Percentiles rank a stretch among this genome's conserved stretches.
Evolutionary conservation across 2,888 invertebrate species (phyloP).

Genomic region (Mythimna albipuncta): DNA sequence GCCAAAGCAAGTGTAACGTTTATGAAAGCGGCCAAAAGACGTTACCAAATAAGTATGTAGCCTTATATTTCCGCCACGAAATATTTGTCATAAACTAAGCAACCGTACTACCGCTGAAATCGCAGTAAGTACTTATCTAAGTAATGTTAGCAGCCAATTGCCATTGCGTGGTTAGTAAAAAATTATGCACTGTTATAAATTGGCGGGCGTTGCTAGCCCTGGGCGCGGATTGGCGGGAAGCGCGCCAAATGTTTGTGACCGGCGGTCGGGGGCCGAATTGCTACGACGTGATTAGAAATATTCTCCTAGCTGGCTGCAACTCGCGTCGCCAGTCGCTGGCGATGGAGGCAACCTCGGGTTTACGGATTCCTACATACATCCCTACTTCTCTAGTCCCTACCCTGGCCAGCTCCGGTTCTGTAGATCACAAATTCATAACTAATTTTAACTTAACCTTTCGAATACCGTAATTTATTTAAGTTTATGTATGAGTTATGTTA

Average conservation of each 20-base stretch:
- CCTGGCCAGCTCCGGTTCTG: neutral
- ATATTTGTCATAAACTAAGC: slow-evolving; percentile 10
- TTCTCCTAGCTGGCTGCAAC: slow-evolving; percentile 50
- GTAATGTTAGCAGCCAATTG: slow-evolving; percentile 24
- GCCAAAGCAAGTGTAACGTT: neutral
- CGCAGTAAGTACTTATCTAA: neutral
- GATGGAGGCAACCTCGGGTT: slow-evolving; percentile 26
- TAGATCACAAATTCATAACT: slow-evolving; percentile 15
- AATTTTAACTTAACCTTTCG: no score
- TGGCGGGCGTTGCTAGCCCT: slow-evolving; percentile 60
- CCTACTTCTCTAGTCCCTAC: neutral
- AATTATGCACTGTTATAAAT: slow-evolving; percentile 31
- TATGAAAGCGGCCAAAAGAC: neutral
- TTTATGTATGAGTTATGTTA: no score
- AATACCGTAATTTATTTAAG: no score
- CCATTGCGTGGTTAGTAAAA: slow-evolving; percentile 21
- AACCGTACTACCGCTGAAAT: slow-evolving; percentile 5
- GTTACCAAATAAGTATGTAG: neutral
- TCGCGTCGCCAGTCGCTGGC: slow-evolving; percentile 22
- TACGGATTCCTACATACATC: slow-evolving; percentile 8
- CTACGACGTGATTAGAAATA: slow-evolving; percentile 83
- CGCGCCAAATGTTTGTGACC: slow-evolving; percentile 85
- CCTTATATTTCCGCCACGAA: neutral
- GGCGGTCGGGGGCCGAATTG: slow-evolving; percentile 71
- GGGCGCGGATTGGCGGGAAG: slow-evolving; percentile 76